A percentile compares a stretch with the other conserved stretches of the same genome.
These are phyloP conservation scores for Mus pahari DNA, from an alignment of 2,113 vertebrate species.

Conservation along the genomic window DNA sequence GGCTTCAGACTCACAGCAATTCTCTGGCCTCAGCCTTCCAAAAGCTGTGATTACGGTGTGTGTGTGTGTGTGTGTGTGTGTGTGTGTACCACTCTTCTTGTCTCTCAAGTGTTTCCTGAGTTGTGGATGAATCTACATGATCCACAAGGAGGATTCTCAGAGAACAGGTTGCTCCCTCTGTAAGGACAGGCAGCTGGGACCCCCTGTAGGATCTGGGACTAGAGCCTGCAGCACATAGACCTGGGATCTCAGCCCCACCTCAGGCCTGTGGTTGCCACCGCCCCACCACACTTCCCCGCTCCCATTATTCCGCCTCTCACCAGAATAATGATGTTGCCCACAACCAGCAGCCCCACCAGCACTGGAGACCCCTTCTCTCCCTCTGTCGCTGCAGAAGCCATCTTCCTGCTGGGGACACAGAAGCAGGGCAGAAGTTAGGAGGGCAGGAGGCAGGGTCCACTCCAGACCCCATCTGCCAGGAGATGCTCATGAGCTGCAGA, in stretches of 20 bases:
- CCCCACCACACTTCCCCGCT: neutral
- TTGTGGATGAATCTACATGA: no score
- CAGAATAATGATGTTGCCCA: constrained; percentile 84
- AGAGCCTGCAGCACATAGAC: neutral
- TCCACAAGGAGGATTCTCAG: neutral
- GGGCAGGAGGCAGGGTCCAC: neutral
- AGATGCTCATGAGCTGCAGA: neutral
- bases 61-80: no score
- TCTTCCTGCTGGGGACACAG: constrained; percentile 7
- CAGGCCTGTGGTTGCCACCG: neutral
- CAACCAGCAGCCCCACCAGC: constrained; percentile 79
- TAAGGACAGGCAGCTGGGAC: neutral
- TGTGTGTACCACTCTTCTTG: neutral
- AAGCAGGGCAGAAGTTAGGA: neutral
- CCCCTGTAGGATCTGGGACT: neutral
- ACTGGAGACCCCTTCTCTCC: constrained; percentile 71
- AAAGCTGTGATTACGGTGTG: neutral
- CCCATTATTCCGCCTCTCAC: constrained; percentile 70
- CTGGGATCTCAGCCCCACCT: neutral
- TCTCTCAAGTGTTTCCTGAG: neutral
- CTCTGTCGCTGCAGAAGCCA: constrained; percentile 68
- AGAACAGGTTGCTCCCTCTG: neutral
- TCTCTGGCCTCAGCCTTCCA: neutral
- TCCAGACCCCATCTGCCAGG: neutral
- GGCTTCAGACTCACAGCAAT: neutral